These are phyloP conservation scores for Zygaena filipendulae DNA, from an alignment of 2,888 invertebrate genomes.

Conservation along the genomic window DNA sequence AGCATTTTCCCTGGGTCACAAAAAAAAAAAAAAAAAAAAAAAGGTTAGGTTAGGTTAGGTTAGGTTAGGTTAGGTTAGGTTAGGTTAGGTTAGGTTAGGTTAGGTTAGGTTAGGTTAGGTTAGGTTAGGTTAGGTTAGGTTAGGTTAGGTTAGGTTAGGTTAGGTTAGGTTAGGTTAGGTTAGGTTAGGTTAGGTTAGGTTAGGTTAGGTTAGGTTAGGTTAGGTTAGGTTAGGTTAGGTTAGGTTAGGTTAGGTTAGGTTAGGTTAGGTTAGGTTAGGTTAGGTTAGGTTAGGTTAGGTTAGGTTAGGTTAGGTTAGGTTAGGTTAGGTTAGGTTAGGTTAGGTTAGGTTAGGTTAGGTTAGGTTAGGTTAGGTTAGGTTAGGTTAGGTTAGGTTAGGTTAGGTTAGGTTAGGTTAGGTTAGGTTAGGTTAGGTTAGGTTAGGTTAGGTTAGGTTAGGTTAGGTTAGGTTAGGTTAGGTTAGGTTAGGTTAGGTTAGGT, in stretches of 20 bases:
- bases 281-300: conserved; percentile 15
- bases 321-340: conserved; percentile 19
- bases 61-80: conserved; percentile 13
- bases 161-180: conserved; percentile 16
- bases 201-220: conserved; percentile 12
- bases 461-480: too few relatives aligned
- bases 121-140: conserved; percentile 14
- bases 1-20: too few relatives aligned
- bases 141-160: conserved; percentile 14
- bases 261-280: conserved; percentile 6
- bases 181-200: conserved; percentile 13
- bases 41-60: conserved; percentile 13
- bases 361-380: too few relatives aligned
- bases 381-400: too few relatives aligned
- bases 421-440: too few relatives aligned
- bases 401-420: too few relatives aligned
- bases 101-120: conserved; percentile 15
- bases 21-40: too few relatives aligned
- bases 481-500: too few relatives aligned
- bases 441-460: too few relatives aligned
- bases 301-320: conserved; percentile 18
- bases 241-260: conserved; percentile 8
- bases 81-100: conserved; percentile 15
- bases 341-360: conserved; percentile 24
- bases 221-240: conserved; percentile 12